These are phyloP conservation scores for Andinoacara biseriatus DNA, from an alignment of 2,113 vertebrate species.

Conservation along the genomic window DNA sequence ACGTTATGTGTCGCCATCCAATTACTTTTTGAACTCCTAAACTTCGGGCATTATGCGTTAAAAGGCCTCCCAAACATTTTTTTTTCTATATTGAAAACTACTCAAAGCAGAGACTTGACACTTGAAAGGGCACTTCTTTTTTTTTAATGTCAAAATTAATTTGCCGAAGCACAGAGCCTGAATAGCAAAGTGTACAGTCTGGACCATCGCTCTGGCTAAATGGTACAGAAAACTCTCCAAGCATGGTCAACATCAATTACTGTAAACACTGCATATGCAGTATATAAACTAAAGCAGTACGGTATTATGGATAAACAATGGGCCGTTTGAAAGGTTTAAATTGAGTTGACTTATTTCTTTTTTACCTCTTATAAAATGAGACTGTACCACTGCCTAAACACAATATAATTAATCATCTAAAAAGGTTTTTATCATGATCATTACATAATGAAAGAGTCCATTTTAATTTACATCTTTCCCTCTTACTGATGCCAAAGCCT, in stretches of 20 bases:
- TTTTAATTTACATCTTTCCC: conserved; percentile 49
- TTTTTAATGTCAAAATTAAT: background rate
- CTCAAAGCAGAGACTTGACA: background rate
- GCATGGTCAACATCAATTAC: conserved; percentile 20
- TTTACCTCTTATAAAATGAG: conserved; percentile 36
- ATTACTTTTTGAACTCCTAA: background rate
- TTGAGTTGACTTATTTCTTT: conserved; percentile 32
- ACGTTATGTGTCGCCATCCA: background rate
- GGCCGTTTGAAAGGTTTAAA: conserved; percentile 7
- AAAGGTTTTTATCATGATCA: conserved; percentile 49
- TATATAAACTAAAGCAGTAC: background rate
- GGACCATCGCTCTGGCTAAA: background rate
- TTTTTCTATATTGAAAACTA: background rate
- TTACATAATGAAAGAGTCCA: conserved; percentile 33
- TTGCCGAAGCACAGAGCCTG: background rate
- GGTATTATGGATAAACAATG: conserved; percentile 25
- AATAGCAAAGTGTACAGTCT: background rate
- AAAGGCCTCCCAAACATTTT: background rate
- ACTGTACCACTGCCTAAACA: conserved; percentile 9
- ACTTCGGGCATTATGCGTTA: background rate
- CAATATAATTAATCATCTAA: conserved; percentile 35
- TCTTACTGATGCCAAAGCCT: conserved; percentile 27
- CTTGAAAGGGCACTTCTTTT: background rate
- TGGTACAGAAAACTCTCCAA: background rate
- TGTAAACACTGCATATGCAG: background rate